phyloP scores from a whole-genome alignment of 2,113 vertebrate genomes.

The Clupea harengus region DNA sequence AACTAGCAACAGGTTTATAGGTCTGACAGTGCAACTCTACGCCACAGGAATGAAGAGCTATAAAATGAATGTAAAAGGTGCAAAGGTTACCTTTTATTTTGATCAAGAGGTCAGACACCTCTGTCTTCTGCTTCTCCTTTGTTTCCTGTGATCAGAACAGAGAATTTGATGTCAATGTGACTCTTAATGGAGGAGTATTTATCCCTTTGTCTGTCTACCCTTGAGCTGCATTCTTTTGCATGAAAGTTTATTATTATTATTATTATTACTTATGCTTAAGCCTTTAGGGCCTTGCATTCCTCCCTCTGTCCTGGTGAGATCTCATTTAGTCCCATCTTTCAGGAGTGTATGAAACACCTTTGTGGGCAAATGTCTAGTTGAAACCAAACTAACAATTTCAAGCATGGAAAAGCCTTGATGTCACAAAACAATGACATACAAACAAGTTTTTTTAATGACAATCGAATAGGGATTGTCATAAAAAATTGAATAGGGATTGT shows the following conservation, averaged over 20 bases:
- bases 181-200: too few relatives aligned
- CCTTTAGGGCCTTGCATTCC: background rate
- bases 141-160: conserved; percentile 41
- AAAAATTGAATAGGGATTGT: too few relatives aligned
- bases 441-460: too few relatives aligned
- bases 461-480: too few relatives aligned
- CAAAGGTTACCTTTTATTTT: conserved; percentile 55
- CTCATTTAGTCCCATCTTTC: background rate
- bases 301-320: background rate
- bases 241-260: too few relatives aligned
- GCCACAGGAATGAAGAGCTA: background rate
- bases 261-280: too few relatives aligned
- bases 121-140: conserved; percentile 25
- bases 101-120: rapidly evolving
- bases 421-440: too few relatives aligned
- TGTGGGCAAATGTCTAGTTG: background rate
- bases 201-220: too few relatives aligned
- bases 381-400: background rate
- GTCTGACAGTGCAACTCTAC: background rate
- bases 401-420: too few relatives aligned
- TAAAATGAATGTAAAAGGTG: background rate
- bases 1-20: background rate
- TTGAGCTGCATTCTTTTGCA: too few relatives aligned
- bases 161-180: background rate
- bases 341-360: background rate